Conservation (phyloP, 2,888 invertebrate species). For the Piscicola geometra region DNA sequence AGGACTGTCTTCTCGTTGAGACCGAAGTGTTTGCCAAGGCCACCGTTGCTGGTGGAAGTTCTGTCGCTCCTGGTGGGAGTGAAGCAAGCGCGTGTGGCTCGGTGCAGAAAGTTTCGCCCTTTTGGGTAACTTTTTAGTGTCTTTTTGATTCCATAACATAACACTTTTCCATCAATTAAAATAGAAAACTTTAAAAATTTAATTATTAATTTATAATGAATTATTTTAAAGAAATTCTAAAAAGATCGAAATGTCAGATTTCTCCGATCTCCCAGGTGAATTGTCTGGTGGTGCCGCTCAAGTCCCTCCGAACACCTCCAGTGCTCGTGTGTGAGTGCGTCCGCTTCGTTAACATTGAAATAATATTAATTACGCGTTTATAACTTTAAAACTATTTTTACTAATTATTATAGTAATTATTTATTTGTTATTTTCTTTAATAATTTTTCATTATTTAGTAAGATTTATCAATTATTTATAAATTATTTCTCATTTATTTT, state of each 20-base stretch:
- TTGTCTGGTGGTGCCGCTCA: conserved; percentile 16
- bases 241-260: too few species aligned
- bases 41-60: background rate
- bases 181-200: background rate
- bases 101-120: background rate
- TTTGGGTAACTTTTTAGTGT: background rate
- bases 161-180: background rate
- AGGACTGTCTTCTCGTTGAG: conserved; percentile 22
- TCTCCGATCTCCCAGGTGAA: background rate
- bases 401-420: too few species aligned
- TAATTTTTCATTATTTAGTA: too few species aligned
- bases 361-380: too few species aligned
- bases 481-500: too few species aligned
- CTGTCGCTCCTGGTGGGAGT: background rate
- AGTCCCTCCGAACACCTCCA: conserved; percentile 9
- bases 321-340: conserved; percentile 7
- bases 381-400: too few species aligned
- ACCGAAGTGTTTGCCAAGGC: background rate
- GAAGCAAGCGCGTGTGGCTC: background rate
- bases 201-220: background rate
- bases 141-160: background rate
- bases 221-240: background rate
- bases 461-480: too few species aligned
- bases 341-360: too few species aligned
- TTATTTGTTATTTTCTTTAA: too few species aligned